Conservation (phyloP, 92 coral and sea anemone species). For the Epizoanthus stellaris region DNA sequence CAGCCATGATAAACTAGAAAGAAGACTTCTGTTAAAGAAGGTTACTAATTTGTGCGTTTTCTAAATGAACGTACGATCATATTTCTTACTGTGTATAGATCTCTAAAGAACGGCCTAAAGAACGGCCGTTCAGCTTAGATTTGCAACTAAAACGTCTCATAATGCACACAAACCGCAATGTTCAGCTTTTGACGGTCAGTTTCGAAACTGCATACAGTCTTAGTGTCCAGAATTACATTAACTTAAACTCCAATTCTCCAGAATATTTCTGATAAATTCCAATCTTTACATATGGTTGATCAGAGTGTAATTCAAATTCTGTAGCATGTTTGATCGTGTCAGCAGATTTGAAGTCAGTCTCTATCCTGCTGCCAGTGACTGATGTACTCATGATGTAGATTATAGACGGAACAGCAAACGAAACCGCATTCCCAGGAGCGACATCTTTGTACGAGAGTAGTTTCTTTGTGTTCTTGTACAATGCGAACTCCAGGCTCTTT, state of each 20-base stretch:
- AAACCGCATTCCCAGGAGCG: not conserved
- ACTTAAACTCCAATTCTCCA: not conserved
- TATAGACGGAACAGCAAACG: not conserved
- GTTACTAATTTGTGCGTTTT: too few relatives aligned
- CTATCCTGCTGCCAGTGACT: not conserved
- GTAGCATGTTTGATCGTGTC: slow-evolving; percentile 3
- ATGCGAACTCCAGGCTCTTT: not conserved
- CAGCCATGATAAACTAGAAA: too few relatives aligned
- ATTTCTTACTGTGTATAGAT: too few relatives aligned
- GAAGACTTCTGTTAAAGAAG: too few relatives aligned
- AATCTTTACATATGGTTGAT: not conserved
- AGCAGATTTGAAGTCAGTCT: not conserved
- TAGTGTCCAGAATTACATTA: not conserved
- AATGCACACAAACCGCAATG: too few relatives aligned
- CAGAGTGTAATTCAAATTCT: not conserved
- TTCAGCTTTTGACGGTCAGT: too few relatives aligned
- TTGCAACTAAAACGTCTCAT: too few relatives aligned
- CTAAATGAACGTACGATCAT: too few relatives aligned
- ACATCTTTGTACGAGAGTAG: not conserved
- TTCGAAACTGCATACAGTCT: too few relatives aligned
- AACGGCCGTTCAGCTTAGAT: too few relatives aligned
- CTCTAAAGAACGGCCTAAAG: too few relatives aligned
- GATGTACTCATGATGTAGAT: slow-evolving; percentile 3
- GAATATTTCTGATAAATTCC: not conserved
- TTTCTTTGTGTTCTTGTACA: slow-evolving; percentile 1